Percentiles rank a stretch among this genome's conserved stretches.
These are phyloP conservation scores for Thysanoteuthis rhombus DNA, from an alignment of 2,888 invertebrate genomes.

Conservation along the genomic window DNA sequence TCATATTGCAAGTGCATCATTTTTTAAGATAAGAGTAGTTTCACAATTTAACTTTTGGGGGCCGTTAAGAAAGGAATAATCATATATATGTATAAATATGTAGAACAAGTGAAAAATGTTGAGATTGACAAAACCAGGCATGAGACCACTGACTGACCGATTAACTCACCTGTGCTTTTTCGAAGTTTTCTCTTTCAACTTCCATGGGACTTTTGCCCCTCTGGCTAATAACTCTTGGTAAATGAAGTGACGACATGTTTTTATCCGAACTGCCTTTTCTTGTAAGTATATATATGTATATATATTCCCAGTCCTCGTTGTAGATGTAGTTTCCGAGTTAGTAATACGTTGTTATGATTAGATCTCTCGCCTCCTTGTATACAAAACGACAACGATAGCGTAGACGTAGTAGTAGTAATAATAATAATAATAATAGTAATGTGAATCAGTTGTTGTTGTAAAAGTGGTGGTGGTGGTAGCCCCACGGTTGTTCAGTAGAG, in stretches of 20 bases:
- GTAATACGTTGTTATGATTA: neutral
- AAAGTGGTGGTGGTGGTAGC: neutral
- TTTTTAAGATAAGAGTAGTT: neutral
- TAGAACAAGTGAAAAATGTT: too few species aligned
- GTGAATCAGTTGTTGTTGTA: neutral
- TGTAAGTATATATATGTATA: neutral
- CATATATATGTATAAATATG: too few species aligned
- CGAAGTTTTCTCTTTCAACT: conserved; percentile 81
- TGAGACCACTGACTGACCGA: neutral
- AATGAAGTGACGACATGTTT: conserved; percentile 56
- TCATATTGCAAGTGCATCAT: neutral
- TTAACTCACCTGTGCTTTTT: conserved; percentile 71
- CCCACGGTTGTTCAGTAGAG: too few species aligned
- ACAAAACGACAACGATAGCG: neutral
- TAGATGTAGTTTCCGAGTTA: neutral
- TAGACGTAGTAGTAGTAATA: neutral
- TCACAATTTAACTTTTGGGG: too few species aligned
- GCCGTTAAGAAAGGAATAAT: too few species aligned
- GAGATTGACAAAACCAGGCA: neutral
- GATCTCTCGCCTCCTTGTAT: neutral
- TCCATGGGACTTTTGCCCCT: conserved; percentile 60
- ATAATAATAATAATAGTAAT: neutral
- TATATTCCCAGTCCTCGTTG: neutral
- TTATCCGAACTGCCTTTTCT: neutral
- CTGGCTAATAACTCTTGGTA: conserved; percentile 58